Conservation (phyloP, 1,140 invertebrate genomes). For the Apis laboriosa region DNA sequence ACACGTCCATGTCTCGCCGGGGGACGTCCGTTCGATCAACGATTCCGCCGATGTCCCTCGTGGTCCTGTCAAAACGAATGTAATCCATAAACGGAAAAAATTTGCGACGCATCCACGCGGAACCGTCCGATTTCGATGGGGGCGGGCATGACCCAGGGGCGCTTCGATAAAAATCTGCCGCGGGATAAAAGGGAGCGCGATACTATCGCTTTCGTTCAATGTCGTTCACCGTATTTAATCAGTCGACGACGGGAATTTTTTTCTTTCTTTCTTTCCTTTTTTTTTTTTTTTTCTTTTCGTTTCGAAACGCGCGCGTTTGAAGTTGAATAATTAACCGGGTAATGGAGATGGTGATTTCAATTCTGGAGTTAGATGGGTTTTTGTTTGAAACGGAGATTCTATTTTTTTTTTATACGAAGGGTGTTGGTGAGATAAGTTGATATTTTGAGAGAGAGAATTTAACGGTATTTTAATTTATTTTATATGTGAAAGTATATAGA, state of each 20-base stretch:
- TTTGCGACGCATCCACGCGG: not conserved
- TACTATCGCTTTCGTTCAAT: conserved; percentile 24
- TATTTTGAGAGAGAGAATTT: too few species aligned
- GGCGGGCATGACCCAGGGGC: not conserved
- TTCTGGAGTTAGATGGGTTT: not conserved
- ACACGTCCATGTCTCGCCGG: not conserved
- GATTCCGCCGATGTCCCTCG: not conserved
- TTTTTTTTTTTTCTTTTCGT: too few species aligned
- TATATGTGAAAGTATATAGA: too few species aligned
- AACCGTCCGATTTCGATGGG: not conserved
- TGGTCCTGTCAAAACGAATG: conserved; percentile 30
- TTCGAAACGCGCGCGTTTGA: not conserved
- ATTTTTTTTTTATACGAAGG: too few species aligned
- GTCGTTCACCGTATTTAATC: conserved; percentile 6
- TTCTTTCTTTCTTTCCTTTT: not conserved
- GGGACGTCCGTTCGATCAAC: conserved; percentile 16
- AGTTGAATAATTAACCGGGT: not conserved
- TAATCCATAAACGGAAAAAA: conserved; percentile 28
- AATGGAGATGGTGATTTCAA: not conserved
- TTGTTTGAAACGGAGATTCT: too few species aligned
- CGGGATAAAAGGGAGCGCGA: conserved; percentile 4
- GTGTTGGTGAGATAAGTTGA: not conserved
- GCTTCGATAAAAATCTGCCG: conserved; percentile 22
- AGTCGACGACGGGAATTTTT: not conserved
- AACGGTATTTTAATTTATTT: too few species aligned